Percentiles rank a stretch among this genome's conserved stretches.
These are phyloP conservation scores for Squalus acanthias DNA, from an alignment of 2,797 vertebrate genomes.

Conservation along the genomic window DNA sequence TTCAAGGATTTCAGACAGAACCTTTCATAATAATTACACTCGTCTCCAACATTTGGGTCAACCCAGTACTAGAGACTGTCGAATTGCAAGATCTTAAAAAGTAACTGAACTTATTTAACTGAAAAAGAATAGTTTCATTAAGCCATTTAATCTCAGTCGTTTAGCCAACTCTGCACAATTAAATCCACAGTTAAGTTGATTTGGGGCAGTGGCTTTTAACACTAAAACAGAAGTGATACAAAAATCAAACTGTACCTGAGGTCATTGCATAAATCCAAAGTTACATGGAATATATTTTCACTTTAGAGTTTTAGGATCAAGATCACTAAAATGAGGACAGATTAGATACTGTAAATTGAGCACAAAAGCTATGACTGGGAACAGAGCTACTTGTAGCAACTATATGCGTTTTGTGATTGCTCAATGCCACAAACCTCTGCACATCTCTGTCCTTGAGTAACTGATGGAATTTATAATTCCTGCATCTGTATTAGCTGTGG, in stretches of 20 bases:
- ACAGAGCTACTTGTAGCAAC: neutral
- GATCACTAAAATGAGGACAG: neutral
- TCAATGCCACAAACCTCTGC: neutral
- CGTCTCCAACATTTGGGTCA: neutral
- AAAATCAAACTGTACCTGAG: no score
- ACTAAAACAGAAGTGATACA: no score
- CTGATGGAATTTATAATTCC: neutral
- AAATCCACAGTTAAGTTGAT: neutral
- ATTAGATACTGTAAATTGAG: neutral
- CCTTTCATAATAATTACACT: neutral
- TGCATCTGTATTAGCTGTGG: neutral
- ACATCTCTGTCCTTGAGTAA: neutral
- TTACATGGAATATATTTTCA: neutral
- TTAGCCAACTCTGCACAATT: neutral
- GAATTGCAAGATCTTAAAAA: neutral
- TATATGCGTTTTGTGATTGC: neutral
- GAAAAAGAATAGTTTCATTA: neutral
- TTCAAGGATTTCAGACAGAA: neutral
- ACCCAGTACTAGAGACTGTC: neutral
- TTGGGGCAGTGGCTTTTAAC: neutral
- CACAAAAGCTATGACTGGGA: neutral
- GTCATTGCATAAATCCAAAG: neutral
- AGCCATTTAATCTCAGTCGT: neutral
- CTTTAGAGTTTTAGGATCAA: neutral
- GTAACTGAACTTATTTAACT: neutral